Evolutionary conservation across 2,113 vertebrate species (phyloP), one percentile per base, ranked within the genome.

Genomic region (Astur gentilis): DNA sequence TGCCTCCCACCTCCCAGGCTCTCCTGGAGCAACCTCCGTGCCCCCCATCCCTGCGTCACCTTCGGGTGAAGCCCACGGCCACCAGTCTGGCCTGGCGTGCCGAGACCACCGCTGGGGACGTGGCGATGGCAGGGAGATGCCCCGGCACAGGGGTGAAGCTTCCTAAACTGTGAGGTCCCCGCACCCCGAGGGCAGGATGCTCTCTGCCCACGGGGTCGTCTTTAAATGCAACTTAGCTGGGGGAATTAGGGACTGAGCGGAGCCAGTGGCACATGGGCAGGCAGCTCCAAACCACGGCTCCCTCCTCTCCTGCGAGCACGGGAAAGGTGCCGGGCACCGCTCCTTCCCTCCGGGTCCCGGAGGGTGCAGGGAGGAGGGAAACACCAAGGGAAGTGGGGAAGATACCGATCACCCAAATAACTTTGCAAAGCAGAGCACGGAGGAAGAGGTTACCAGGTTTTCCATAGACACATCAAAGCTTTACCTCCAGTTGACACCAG

Each of bases 401-500:
- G 96, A 95, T 92, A 93, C 66, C 0, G 2, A 94, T 96, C 93
- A 67, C 80, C 32, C 91, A 72, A 84, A 71, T n/a, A 64, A 62
- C 72, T 62, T 16, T 1, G 52, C 84, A 52, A 61, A 93, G 89
- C 58, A 26, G 52, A 88, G 71, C 67, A 21, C 2, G 0, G 83
- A 91, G 91, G 87, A 89, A 91, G 82, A 95, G 89, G 91, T 93
- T 82, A 89, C 42, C 11, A 42, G 81, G 81, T 78, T 94, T 58
- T 94, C 70, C 84, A 17, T 1, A 92, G 93, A 36, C 80, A 78
- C 94, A 89, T 95, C 96, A 94, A 96, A 96, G 95, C 79, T 95
- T 94, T 76, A 91, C 94, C 95, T 96, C 81, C 87, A 57, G 87
- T 4, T 95, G 95, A 96, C 95, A 93, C 89, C 78, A 82, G 91